Conservation (phyloP, 2,113 vertebrate species). For the Mesoclemmys tuberculata region DNA sequence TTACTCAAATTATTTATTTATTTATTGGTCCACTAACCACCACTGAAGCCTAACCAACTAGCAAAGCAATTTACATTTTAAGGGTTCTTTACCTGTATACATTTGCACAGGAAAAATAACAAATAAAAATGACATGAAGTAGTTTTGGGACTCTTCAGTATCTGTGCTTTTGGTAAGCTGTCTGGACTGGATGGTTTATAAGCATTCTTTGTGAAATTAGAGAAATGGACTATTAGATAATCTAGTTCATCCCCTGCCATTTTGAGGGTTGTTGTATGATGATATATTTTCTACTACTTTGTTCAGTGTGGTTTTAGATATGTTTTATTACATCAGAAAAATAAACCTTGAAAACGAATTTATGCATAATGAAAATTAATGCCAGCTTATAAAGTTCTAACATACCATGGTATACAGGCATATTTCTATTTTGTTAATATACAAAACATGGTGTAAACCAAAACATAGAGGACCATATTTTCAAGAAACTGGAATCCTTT, state of each 20-base stretch:
- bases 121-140: neutral
- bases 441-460: too few relatives aligned
- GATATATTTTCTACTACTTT: neutral
- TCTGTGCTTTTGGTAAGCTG: neutral
- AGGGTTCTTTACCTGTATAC: neutral
- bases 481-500: neutral
- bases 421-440: too few relatives aligned
- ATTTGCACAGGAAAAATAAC: neutral
- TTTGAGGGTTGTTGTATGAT: neutral
- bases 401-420: too few relatives aligned
- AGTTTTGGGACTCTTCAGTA: neutral
- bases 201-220: neutral
- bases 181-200: neutral
- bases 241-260: neutral
- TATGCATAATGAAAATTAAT: neutral
- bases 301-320: neutral
- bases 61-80: neutral
- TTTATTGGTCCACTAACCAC: neutral
- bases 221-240: neutral
- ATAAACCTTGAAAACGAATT: neutral
- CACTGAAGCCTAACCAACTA: neutral
- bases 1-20: neutral
- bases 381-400: neutral
- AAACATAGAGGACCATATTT: neutral
- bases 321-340: neutral